Percentiles rank a stretch among this genome's conserved stretches.
These are phyloP conservation scores for Peucedramus taeniatus DNA, from an alignment of 2,113 vertebrate genomes.

Conservation along the genomic window DNA sequence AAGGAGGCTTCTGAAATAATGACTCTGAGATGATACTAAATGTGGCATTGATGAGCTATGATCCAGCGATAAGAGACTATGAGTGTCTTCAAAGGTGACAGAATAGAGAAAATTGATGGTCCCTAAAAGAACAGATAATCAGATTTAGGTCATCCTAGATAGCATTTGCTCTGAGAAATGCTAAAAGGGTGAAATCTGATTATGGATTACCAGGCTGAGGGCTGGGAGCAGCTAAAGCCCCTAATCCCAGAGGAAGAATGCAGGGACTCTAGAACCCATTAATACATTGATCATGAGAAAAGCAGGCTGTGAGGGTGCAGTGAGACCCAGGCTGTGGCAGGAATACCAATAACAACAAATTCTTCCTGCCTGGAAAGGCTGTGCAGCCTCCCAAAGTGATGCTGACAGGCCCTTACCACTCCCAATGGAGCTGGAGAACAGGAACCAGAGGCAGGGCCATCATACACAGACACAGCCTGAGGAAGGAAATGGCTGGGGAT, in stretches of 20 bases:
- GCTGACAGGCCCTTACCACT: background rate
- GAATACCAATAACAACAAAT: background rate
- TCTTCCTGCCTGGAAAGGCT: background rate
- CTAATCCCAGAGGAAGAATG: background rate
- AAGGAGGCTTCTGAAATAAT: background rate
- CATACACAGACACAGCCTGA: background rate
- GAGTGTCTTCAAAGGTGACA: background rate
- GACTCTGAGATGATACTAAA: background rate
- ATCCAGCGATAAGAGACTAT: background rate
- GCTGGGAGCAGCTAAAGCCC: background rate
- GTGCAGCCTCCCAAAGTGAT: background rate
- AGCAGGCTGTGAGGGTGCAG: background rate
- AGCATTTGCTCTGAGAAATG: background rate
- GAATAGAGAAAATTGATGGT: background rate
- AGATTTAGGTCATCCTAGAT: background rate
- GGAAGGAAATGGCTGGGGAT: background rate
- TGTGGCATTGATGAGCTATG: background rate
- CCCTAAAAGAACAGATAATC: background rate
- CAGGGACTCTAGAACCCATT: background rate
- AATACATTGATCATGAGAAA: background rate
- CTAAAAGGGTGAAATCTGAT: background rate
- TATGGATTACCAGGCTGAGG: background rate
- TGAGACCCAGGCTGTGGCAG: background rate
- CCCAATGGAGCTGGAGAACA: background rate
- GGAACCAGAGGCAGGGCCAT: background rate